Evolutionary conservation across 1,140 invertebrate genomes (phyloP).

Genomic region (Drosophila littoralis): DNA sequence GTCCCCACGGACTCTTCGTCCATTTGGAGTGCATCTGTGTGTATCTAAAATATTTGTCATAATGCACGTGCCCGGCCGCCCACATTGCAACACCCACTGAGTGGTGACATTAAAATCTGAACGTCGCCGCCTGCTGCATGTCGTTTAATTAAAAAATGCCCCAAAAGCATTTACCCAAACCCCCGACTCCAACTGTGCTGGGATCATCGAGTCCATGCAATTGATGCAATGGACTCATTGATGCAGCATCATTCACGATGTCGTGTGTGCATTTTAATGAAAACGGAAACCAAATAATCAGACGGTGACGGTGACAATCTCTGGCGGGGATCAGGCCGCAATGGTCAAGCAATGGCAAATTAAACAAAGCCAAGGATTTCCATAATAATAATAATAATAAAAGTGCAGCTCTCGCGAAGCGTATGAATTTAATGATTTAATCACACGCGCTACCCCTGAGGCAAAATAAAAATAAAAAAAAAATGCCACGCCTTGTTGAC

Average conservation of each 20-base stretch:
- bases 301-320: slow-evolving; percentile 68
- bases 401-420: slow-evolving; percentile 73
- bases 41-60: slow-evolving; percentile 76
- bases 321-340: slow-evolving; percentile 45
- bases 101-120: slow-evolving; percentile 71
- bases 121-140: slow-evolving; percentile 51
- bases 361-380: slow-evolving; percentile 52
- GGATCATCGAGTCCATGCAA: slow-evolving; percentile 25
- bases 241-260: slow-evolving; percentile 29
- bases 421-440: slow-evolving; percentile 84
- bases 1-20: slow-evolving; percentile 10
- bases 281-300: slow-evolving; percentile 80
- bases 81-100: slow-evolving; percentile 54
- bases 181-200: slow-evolving; percentile 8
- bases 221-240: slow-evolving; percentile 41
- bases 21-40: slow-evolving; percentile 34
- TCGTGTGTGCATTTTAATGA: slow-evolving; percentile 73
- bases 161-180: slow-evolving; percentile 79
- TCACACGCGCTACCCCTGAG: slow-evolving; percentile 47
- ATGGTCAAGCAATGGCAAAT: slow-evolving; percentile 63
- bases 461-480: not conserved
- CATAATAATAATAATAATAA: slow-evolving; percentile 42
- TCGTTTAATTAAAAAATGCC: slow-evolving; percentile 82
- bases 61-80: slow-evolving; percentile 64
- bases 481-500: slow-evolving; percentile 70